A percentile compares a stretch with the other conserved stretches of the same genome.
These are phyloP conservation scores for Ammodytes dubius DNA, from an alignment of 2,113 vertebrate genomes.

Conservation along the genomic window DNA sequence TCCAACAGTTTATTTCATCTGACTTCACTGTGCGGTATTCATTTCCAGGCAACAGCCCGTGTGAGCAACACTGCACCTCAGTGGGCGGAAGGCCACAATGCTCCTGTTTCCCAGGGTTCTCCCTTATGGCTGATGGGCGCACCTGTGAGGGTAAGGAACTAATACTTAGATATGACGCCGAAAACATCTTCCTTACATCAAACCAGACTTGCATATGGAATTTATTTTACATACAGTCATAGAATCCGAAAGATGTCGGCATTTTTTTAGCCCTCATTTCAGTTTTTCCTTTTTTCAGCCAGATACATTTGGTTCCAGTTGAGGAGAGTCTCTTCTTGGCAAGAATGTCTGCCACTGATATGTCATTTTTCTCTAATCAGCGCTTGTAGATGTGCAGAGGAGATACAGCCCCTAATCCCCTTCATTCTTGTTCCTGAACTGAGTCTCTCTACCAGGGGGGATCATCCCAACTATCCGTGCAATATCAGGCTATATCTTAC, in stretches of 20 bases:
- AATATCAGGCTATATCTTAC: conserved; percentile 37
- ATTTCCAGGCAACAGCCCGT: conserved; percentile 86
- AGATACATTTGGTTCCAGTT: conserved; percentile 55
- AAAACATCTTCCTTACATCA: conserved; percentile 18
- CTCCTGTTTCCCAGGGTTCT: conserved; percentile 89
- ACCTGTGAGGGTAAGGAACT: conserved; percentile 89
- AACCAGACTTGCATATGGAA: background rate
- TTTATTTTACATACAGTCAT: background rate
- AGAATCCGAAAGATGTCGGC: conserved; percentile 1
- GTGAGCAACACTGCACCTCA: conserved; percentile 88
- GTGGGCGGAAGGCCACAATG: conserved; percentile 82
- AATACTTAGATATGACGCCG: conserved; percentile 8
- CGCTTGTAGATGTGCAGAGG: conserved; percentile 56
- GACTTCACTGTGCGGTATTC: background rate
- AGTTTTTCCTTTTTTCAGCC: conserved; percentile 25
- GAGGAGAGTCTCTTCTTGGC: conserved; percentile 47
- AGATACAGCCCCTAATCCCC: conserved; percentile 64
- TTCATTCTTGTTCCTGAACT: conserved; percentile 29
- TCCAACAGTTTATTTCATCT: conserved; percentile 16
- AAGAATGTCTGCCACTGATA: conserved; percentile 38
- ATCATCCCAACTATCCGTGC: conserved; percentile 49
- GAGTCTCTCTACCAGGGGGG: conserved; percentile 24
- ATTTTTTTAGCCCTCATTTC: conserved; percentile 5
- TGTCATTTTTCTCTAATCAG: conserved; percentile 60
- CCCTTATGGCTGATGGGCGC: conserved; percentile 85